Evolutionary conservation across 1,140 invertebrate genomes (phyloP).

Genomic region (Plectus sambesii): DNA sequence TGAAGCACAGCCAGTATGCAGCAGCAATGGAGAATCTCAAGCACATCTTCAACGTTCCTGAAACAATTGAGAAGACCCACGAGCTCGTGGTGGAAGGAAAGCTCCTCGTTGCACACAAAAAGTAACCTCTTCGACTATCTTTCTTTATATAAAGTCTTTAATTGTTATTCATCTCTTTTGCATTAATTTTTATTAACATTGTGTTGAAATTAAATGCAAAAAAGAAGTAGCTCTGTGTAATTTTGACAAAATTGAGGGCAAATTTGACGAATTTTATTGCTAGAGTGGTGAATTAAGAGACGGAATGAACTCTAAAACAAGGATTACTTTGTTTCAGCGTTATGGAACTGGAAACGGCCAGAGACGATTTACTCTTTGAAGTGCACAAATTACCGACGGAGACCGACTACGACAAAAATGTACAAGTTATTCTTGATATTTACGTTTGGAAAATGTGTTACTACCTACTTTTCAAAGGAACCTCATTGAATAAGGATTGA

Average conservation of each 20-base stretch:
- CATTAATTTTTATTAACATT: slow-evolving; percentile 23
- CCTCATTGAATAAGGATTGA: too few relatives aligned
- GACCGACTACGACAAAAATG: slow-evolving; percentile 61
- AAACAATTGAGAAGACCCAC: slow-evolving; percentile 85
- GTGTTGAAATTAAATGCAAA: slow-evolving; percentile 12
- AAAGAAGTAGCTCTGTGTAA: slow-evolving; percentile 6
- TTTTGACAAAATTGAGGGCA: too few relatives aligned
- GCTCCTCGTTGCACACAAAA: slow-evolving; percentile 78
- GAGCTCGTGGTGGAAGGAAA: slow-evolving; percentile 82
- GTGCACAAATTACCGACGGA: slow-evolving; percentile 83
- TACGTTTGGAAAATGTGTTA: neutral
- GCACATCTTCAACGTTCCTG: slow-evolving; percentile 92
- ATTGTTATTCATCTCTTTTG: neutral
- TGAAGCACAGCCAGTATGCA: slow-evolving; percentile 74
- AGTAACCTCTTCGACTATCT: too few relatives aligned
- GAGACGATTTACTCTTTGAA: slow-evolving; percentile 87
- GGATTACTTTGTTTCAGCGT: slow-evolving; percentile 56
- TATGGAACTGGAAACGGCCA: slow-evolving; percentile 84
- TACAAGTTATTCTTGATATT: slow-evolving; percentile 52
- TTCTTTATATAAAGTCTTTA: slow-evolving; percentile 7
- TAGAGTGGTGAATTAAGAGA: slow-evolving; percentile 5
- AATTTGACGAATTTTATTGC: too few relatives aligned
- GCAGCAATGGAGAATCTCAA: slow-evolving; percentile 95
- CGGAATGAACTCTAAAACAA: slow-evolving; percentile 13
- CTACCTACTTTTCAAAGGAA: neutral